A percentile compares a stretch with the other conserved stretches of the same genome.
phyloP scores from a whole-genome alignment of 2,888 invertebrate species.

The Lycocerus yunnanus region DNA sequence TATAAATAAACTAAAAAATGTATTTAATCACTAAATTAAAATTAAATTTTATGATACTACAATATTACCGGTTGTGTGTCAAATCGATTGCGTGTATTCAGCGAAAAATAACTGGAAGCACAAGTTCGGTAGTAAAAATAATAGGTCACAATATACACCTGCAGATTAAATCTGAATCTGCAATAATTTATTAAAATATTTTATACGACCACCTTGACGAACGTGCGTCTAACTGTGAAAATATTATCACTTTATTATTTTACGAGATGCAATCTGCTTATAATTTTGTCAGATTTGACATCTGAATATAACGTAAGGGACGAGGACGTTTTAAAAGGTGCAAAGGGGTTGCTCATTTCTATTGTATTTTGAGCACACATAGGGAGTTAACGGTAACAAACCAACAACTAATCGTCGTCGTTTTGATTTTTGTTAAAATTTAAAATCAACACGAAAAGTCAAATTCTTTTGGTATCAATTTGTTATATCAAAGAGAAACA shows the following conservation, averaged over 20 bases:
- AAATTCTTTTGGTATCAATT: background rate
- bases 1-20: no score
- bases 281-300: slow-evolving; percentile 23
- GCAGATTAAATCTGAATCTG: background rate
- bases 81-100: background rate
- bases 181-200: slow-evolving; percentile 12
- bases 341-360: slow-evolving; percentile 12
- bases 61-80: background rate
- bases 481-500: background rate
- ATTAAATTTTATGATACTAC: no score
- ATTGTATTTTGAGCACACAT: slow-evolving; percentile 14
- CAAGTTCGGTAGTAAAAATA: background rate
- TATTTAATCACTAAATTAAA: no score
- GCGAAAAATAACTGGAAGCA: background rate
- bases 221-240: slow-evolving; percentile 14
- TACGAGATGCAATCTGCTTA: slow-evolving; percentile 18
- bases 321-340: slow-evolving; percentile 18
- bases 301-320: slow-evolving; percentile 17
- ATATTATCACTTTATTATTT: slow-evolving; percentile 31
- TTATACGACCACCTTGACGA: slow-evolving; percentile 24
- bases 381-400: slow-evolving; percentile 18
- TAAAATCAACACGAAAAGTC: background rate
- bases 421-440: background rate
- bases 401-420: slow-evolving; percentile 14
- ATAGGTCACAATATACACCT: slow-evolving; percentile 2